Conservation (phyloP, 53 echinoderm and acorn worm genomes). For the Crossaster papposus region DNA sequence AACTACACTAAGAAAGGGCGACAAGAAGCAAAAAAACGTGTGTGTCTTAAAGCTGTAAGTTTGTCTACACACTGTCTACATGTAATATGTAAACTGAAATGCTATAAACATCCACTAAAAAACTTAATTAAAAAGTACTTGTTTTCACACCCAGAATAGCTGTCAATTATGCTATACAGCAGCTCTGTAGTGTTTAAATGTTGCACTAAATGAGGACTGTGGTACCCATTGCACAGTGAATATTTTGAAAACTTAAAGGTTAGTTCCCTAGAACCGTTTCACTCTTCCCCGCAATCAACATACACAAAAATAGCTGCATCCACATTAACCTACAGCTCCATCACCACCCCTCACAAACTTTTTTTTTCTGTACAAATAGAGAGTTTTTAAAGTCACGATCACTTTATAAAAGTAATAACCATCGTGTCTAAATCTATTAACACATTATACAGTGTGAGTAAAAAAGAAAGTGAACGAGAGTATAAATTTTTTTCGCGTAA, state of each 20-base stretch:
- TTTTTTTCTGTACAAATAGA: not conserved
- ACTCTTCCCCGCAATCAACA: not conserved
- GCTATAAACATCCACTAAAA: not conserved
- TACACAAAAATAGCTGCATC: not conserved
- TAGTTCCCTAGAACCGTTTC: not conserved
- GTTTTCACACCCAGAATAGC: no score
- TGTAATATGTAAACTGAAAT: no score
- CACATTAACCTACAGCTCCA: not conserved
- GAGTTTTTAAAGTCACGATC: not conserved
- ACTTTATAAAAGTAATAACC: not conserved
- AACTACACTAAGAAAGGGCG: constrained; percentile 2
- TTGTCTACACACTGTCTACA: not conserved
- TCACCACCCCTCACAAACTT: not conserved
- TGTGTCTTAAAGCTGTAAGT: not conserved
- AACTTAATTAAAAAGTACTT: no score
- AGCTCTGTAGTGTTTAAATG: no score
- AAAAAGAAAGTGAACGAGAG: no score
- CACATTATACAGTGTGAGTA: no score
- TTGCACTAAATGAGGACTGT: no score
- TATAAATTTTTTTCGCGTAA: no score
- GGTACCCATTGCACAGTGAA: not conserved
- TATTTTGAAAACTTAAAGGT: not conserved
- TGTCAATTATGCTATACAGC: no score
- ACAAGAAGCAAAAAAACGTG: not conserved
- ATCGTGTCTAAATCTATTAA: not conserved